These are phyloP conservation scores for Nematopogon swammerdamellus DNA, from an alignment of 2,888 invertebrate genomes.

Conservation along the genomic window DNA sequence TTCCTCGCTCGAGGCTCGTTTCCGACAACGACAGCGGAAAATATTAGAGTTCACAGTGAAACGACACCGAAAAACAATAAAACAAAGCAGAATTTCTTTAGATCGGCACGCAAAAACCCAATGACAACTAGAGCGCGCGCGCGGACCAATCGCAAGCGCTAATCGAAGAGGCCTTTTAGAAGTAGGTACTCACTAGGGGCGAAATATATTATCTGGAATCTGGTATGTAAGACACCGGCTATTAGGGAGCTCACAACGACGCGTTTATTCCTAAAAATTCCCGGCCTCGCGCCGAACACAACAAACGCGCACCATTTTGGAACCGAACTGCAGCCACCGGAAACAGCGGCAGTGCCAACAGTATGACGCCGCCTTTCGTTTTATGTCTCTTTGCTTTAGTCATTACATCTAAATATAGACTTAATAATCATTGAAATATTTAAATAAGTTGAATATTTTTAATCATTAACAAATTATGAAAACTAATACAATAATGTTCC, in stretches of 20 bases:
- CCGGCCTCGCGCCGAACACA: conserved; percentile 29
- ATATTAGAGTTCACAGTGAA: not conserved
- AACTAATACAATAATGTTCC: too few relatives aligned
- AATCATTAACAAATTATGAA: too few relatives aligned
- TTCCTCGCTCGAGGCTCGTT: not conserved
- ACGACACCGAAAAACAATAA: not conserved
- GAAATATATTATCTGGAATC: not conserved
- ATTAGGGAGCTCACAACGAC: too few relatives aligned
- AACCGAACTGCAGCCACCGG: conserved; percentile 33
- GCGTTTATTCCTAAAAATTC: not conserved
- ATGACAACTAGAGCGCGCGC: not conserved
- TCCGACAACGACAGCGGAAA: not conserved
- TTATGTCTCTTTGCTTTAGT: too few relatives aligned
- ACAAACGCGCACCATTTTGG: conserved; percentile 58
- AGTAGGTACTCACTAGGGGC: not conserved
- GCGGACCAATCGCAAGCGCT: not conserved
- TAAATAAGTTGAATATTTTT: not conserved
- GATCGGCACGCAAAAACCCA: not conserved
- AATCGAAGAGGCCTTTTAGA: not conserved
- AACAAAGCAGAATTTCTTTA: not conserved
- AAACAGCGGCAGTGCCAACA: not conserved
- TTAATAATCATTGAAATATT: not conserved
- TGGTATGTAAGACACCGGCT: not conserved
- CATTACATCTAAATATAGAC: not conserved
- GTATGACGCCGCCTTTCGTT: not conserved